These are phyloP conservation scores for Tholera decimalis DNA, from an alignment of 2,888 invertebrate species.

Conservation along the genomic window DNA sequence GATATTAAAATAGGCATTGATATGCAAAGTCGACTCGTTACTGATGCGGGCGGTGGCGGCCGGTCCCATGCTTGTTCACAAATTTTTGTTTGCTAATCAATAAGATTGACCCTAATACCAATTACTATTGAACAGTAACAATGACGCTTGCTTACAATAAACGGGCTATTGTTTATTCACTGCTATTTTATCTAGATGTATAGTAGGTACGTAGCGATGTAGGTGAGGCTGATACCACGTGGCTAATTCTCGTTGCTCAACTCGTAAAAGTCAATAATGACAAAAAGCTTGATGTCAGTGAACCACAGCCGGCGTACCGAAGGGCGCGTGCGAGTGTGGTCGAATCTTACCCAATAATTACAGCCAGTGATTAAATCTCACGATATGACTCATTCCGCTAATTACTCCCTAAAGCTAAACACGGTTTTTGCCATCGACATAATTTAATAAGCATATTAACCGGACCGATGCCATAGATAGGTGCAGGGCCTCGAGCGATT, in stretches of 20 bases:
- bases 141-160: constrained; percentile 79
- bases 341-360: constrained; percentile 87
- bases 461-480: constrained; percentile 88
- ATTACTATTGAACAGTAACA: constrained; percentile 82
- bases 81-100: constrained; percentile 88
- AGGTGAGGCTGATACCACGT: constrained; percentile 28
- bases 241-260: constrained; percentile 40
- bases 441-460: constrained; percentile 91
- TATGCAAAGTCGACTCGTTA: constrained; percentile 87
- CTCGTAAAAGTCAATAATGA: constrained; percentile 57
- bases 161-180: constrained; percentile 73
- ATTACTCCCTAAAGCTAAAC: constrained; percentile 91
- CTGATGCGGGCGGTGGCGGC: constrained; percentile 81
- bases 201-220: constrained; percentile 16
- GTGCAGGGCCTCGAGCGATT: constrained; percentile 81
- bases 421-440: constrained; percentile 89
- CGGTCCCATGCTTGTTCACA: constrained; percentile 85
- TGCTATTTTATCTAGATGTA: constrained; percentile 58
- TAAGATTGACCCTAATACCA: constrained; percentile 85
- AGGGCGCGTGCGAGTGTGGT: constrained; percentile 77
- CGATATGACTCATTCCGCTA: constrained; percentile 89
- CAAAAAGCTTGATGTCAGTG: constrained; percentile 66
- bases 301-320: constrained; percentile 65
- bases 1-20: constrained; percentile 89
- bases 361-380: constrained; percentile 86